phyloP scores from a whole-genome alignment of 2,888 invertebrate species.

The Agriopis leucophaearia region DNA sequence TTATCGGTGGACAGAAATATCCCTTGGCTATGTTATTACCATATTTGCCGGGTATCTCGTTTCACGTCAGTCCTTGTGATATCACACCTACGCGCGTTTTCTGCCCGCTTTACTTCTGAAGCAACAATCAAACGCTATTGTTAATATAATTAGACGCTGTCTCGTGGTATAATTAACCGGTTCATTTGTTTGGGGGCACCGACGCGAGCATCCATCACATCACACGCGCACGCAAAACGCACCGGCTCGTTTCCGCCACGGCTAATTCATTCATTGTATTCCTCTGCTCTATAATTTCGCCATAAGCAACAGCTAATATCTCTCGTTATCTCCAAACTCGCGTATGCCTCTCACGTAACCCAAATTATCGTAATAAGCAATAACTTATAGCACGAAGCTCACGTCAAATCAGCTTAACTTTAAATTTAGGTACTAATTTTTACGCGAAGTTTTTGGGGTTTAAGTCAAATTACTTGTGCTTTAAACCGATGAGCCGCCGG shows the following conservation, averaged over 20 bases:
- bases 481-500: conserved; percentile 69
- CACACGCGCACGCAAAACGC: conserved; percentile 46
- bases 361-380: conserved; percentile 82
- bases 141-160: conserved; percentile 72
- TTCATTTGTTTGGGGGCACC: conserved; percentile 57
- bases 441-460: conserved; percentile 58
- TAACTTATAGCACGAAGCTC: conserved; percentile 81
- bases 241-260: conserved; percentile 52
- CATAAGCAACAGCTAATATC: conserved; percentile 60
- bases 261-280: conserved; percentile 52
- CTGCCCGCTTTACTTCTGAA: conserved; percentile 61
- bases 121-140: conserved; percentile 73
- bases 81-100: conserved; percentile 57
- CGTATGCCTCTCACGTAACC: conserved; percentile 61
- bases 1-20: conserved; percentile 20
- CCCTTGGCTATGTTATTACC: conserved; percentile 22
- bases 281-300: conserved; percentile 60
- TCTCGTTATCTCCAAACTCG: conserved; percentile 65
- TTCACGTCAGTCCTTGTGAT: conserved; percentile 37
- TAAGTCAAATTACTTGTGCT: conserved; percentile 70
- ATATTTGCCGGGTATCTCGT: conserved; percentile 42
- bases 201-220: conserved; percentile 60
- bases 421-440: conserved; percentile 61
- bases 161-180: conserved; percentile 64
- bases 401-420: conserved; percentile 75